These are phyloP conservation scores for Formica selysi DNA, from an alignment of 1,140 invertebrate species.

Conservation along the genomic window DNA sequence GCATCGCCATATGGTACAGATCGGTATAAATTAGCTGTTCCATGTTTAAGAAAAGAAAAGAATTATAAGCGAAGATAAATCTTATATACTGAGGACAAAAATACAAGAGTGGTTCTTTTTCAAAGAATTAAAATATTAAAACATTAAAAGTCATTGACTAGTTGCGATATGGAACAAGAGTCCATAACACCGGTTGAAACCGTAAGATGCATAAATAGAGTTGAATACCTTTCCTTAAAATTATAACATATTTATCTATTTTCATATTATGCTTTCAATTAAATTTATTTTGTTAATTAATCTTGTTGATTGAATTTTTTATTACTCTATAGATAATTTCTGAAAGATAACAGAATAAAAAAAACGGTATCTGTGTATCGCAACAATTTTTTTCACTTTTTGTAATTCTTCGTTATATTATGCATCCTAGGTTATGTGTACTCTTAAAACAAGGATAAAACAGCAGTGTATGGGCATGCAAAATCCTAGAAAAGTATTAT, in stretches of 20 bases:
- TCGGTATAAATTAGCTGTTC: background rate
- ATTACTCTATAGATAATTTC: too few species aligned
- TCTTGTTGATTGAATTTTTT: too few species aligned
- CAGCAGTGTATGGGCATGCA: background rate
- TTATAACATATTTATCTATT: background rate
- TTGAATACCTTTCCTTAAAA: background rate
- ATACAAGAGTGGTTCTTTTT: background rate
- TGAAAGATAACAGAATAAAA: too few species aligned
- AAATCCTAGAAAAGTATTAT: constrained; percentile 10
- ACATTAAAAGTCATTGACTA: constrained; percentile 47
- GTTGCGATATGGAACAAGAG: constrained; percentile 12
- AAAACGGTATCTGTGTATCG: background rate
- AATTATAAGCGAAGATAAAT: background rate
- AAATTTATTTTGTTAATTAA: background rate
- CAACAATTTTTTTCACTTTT: background rate
- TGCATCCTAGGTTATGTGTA: background rate
- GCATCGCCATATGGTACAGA: constrained; percentile 1
- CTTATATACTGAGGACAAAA: background rate
- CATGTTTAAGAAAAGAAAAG: background rate
- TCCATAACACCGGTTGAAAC: background rate
- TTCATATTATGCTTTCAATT: background rate
- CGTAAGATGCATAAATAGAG: constrained; percentile 24
- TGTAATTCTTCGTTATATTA: background rate
- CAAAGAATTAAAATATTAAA: constrained; percentile 3
- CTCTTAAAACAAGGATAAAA: constrained; percentile 5